Percentiles rank a stretch among this genome's conserved stretches.
Evolutionary conservation across 2,888 invertebrate genomes (phyloP).

Genomic region (Sericinus montela): DNA sequence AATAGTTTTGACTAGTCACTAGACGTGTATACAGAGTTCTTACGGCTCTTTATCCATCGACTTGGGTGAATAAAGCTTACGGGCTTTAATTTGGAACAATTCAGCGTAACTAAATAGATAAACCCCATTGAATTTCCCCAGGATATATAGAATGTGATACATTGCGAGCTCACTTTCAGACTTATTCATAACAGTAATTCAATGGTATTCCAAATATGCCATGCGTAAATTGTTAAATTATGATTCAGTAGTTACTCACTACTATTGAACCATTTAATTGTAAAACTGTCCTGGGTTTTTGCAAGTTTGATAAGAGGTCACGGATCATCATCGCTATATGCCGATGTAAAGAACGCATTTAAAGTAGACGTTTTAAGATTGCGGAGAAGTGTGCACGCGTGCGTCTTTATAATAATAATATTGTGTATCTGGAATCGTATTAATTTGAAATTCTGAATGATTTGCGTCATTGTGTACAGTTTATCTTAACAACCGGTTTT

Average conservation of each 20-base stretch:
- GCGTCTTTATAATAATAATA: constrained; percentile 13
- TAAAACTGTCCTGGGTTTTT: constrained; percentile 19
- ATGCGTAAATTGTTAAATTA: not conserved
- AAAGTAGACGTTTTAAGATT: constrained; percentile 44
- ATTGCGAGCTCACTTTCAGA: no score
- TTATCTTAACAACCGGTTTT: constrained; percentile 26
- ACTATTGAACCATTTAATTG: constrained; percentile 22
- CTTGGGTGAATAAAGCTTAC: no score
- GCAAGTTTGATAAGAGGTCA: constrained; percentile 58
- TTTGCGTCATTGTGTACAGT: constrained; percentile 24
- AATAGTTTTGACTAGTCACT: no score
- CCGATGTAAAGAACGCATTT: constrained; percentile 27
- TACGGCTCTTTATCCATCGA: no score
- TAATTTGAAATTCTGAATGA: constrained; percentile 26
- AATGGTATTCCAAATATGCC: no score
- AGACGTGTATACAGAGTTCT: no score
- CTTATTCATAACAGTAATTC: no score
- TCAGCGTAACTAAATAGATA: no score
- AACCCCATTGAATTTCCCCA: no score
- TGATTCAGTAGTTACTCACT: constrained; percentile 16
- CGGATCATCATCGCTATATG: constrained; percentile 31
- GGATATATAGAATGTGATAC: no score
- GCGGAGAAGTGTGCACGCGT: constrained; percentile 50
- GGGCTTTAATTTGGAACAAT: no score
- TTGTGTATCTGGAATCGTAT: constrained; percentile 19